Conservation (phyloP, 1,140 invertebrate genomes). For the Phymastichus coffea region DNA sequence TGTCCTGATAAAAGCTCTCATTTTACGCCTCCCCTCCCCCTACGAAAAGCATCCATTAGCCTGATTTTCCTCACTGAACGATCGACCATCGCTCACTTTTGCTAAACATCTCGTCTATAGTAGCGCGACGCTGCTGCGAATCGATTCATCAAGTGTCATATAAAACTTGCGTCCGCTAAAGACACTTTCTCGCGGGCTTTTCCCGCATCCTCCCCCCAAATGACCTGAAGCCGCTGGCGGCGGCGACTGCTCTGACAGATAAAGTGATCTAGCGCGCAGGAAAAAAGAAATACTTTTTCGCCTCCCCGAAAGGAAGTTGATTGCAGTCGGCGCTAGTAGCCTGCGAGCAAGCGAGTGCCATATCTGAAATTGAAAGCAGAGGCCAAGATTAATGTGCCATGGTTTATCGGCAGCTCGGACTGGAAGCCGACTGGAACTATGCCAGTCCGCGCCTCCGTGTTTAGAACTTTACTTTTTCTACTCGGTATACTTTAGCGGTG, state of each 20-base stretch:
- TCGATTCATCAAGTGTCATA: constrained; percentile 17
- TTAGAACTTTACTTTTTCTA: constrained; percentile 7
- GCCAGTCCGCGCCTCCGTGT: too few relatives aligned
- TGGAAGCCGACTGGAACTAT: too few relatives aligned
- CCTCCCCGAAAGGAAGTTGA: not conserved
- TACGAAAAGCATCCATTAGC: constrained; percentile 18
- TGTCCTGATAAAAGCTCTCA: not conserved
- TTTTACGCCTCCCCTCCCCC: not conserved
- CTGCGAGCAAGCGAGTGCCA: not conserved
- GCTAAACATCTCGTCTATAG: constrained; percentile 10
- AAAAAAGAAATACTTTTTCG: constrained; percentile 11
- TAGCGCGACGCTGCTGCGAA: not conserved
- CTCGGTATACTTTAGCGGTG: not conserved
- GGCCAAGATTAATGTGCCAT: constrained; percentile 23
- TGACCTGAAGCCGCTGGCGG: not conserved
- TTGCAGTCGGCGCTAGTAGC: not conserved
- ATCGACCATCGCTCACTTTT: constrained; percentile 14
- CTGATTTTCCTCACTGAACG: not conserved
- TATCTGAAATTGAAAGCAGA: not conserved
- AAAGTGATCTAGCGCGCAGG: not conserved
- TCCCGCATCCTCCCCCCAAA: not conserved
- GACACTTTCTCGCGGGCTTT: not conserved
- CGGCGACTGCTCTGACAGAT: not conserved
- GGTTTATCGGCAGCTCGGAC: too few relatives aligned
- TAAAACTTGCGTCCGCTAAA: constrained; percentile 6